Conservation (phyloP, 2,113 vertebrate genomes). For the Neotragus pygmaeus region DNA sequence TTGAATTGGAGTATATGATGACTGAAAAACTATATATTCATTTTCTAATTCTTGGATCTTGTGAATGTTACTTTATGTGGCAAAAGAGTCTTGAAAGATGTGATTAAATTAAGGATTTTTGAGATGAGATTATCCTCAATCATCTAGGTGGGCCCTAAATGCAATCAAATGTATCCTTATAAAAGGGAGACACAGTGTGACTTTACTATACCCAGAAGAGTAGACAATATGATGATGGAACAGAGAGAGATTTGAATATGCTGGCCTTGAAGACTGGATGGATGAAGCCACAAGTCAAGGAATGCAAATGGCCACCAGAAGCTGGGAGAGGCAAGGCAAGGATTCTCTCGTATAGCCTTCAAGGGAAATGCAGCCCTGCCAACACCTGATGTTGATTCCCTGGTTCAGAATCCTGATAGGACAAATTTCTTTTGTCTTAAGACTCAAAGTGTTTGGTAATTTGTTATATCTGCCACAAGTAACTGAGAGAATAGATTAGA, state of each 20-base stretch:
- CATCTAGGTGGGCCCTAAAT: neutral
- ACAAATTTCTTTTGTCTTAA: neutral
- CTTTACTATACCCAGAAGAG: neutral
- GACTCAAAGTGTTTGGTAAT: neutral
- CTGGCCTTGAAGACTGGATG: neutral
- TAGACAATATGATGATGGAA: neutral
- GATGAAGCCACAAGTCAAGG: neutral
- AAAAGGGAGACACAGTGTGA: neutral
- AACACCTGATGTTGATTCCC: neutral
- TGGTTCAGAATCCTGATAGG: neutral
- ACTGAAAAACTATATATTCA: neutral
- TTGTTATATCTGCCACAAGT: neutral
- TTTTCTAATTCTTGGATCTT: neutral
- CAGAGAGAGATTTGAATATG: neutral
- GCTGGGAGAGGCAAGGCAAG: neutral
- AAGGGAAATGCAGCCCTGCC: neutral
- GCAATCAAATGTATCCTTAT: neutral
- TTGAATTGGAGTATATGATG: neutral
- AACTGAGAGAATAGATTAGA: neutral
- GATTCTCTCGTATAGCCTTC: neutral
- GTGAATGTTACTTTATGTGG: neutral
- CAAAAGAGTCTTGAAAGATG: neutral
- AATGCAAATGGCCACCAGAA: neutral
- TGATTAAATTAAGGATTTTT: neutral
- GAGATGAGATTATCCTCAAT: neutral